Percentiles rank a stretch among this genome's conserved stretches.
phyloP scores from a whole-genome alignment of 2,113 vertebrate species.

The Enhydra lutris region DNA sequence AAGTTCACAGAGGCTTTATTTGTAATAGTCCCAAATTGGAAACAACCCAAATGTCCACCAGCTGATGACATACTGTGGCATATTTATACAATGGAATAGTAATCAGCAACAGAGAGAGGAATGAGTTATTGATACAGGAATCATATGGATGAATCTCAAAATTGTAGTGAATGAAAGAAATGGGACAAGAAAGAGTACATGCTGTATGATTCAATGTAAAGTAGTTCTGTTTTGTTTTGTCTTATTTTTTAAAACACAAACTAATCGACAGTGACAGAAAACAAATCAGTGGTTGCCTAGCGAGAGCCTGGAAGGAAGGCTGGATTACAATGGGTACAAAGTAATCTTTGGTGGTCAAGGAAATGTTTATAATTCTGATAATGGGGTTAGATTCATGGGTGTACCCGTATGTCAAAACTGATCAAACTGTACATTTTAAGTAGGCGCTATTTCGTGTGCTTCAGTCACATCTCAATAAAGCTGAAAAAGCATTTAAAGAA shows the following conservation, averaged over 20 bases:
- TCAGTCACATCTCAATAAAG: not conserved
- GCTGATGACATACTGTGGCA: not conserved
- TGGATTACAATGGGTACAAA: not conserved
- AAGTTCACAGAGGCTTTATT: not conserved
- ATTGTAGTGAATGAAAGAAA: not conserved
- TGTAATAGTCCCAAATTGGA: not conserved
- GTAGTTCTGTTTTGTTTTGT: not conserved
- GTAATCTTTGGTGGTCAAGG: not conserved
- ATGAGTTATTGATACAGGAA: not conserved
- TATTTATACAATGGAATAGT: not conserved
- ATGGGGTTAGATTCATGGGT: not conserved
- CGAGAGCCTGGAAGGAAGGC: not conserved
- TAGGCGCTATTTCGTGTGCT: not conserved
- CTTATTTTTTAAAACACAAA: not conserved
- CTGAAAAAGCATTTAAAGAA: not conserved
- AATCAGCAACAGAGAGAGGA: not conserved
- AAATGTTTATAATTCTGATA: not conserved
- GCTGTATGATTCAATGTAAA: not conserved
- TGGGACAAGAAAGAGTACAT: not conserved
- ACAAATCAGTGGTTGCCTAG: not conserved
- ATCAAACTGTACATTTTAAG: not conserved
- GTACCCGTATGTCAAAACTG: not conserved
- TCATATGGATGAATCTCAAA: not conserved
- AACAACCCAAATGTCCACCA: not conserved
- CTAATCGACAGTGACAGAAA: not conserved